Evolutionary conservation across 2,888 invertebrate genomes (phyloP).

Genomic region (Nomada hirtipes): DNA sequence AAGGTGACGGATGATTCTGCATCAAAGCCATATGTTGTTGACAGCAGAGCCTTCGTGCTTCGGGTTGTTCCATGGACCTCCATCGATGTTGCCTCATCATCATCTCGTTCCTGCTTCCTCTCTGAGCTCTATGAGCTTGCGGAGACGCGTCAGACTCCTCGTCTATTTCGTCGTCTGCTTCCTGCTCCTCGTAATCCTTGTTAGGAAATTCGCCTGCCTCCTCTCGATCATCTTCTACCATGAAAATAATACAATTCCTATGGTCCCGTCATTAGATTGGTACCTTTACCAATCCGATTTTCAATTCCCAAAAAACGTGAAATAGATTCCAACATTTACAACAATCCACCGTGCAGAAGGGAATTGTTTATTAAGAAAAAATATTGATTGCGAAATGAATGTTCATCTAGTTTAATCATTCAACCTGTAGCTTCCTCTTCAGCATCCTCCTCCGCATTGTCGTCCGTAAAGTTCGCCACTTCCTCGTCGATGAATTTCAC

Average conservation of each 20-base stretch:
- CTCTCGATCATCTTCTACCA: conserved; percentile 65
- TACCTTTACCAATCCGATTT: too few species aligned
- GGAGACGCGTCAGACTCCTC: conserved; percentile 72
- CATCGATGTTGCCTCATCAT: conserved; percentile 52
- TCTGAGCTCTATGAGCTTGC: conserved; percentile 40
- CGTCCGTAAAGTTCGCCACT: conserved; percentile 53
- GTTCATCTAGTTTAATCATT: neutral
- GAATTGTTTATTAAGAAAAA: neutral
- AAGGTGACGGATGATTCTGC: conserved; percentile 46
- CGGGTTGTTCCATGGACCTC: conserved; percentile 51
- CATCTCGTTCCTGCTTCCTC: conserved; percentile 46
- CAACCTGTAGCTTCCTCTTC: conserved; percentile 54
- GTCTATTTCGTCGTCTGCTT: conserved; percentile 75
- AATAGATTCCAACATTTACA: neutral
- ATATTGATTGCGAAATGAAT: neutral
- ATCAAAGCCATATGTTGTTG: conserved; percentile 47
- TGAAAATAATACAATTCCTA: conserved; percentile 10
- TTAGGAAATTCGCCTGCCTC: conserved; percentile 61
- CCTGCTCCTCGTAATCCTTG: conserved; percentile 75
- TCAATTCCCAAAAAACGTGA: too few species aligned
- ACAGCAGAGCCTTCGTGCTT: conserved; percentile 54
- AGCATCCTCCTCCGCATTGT: conserved; percentile 54
- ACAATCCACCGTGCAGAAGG: too few species aligned
- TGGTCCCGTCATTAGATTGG: too few species aligned
- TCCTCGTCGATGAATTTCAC: conserved; percentile 60